Conservation (phyloP, 2,797 vertebrate species). For the Myotis pilosus region DNA sequence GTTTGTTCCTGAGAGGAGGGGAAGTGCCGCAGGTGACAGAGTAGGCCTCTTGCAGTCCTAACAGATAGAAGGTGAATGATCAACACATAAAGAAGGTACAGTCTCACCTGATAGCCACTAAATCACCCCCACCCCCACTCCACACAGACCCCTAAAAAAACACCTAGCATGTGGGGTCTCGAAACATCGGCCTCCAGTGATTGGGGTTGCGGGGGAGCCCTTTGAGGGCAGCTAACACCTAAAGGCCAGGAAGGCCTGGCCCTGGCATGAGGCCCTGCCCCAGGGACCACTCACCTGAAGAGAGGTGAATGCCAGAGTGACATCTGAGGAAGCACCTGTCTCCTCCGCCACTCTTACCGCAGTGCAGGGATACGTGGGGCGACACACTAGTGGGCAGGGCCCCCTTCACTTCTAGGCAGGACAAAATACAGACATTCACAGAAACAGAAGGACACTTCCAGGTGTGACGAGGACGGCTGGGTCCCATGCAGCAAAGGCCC, state of each 20-base stretch:
- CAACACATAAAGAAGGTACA: slow-evolving; percentile 63
- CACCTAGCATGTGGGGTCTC: not conserved
- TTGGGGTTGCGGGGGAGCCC: not conserved
- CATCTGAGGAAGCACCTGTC: slow-evolving; percentile 95
- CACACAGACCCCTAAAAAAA: not conserved
- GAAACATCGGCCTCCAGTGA: not conserved
- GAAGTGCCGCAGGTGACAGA: slow-evolving; percentile 95
- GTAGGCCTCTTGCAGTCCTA: slow-evolving; percentile 92
- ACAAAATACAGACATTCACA: slow-evolving; percentile 89
- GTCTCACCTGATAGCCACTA: not conserved
- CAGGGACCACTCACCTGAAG: slow-evolving; percentile 90
- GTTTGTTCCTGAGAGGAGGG: slow-evolving; percentile 84
- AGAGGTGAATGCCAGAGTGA: slow-evolving; percentile 91
- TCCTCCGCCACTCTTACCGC: slow-evolving; percentile 91
- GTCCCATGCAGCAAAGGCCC: slow-evolving; percentile 38
- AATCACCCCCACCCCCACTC: not conserved
- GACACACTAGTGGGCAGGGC: slow-evolving; percentile 81
- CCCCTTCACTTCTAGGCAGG: slow-evolving; percentile 91
- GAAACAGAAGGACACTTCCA: slow-evolving; percentile 78
- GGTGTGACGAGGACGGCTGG: not conserved
- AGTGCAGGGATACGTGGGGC: slow-evolving; percentile 91
- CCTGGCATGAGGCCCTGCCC: not conserved
- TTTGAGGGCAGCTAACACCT: not conserved
- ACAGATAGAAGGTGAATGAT: slow-evolving; percentile 77
- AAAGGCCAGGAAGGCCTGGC: not conserved